A percentile compares a stretch with the other conserved stretches of the same genome.
These are phyloP conservation scores for Euzophera pinguis DNA, from an alignment of 2,888 invertebrate species.

Conservation along the genomic window DNA sequence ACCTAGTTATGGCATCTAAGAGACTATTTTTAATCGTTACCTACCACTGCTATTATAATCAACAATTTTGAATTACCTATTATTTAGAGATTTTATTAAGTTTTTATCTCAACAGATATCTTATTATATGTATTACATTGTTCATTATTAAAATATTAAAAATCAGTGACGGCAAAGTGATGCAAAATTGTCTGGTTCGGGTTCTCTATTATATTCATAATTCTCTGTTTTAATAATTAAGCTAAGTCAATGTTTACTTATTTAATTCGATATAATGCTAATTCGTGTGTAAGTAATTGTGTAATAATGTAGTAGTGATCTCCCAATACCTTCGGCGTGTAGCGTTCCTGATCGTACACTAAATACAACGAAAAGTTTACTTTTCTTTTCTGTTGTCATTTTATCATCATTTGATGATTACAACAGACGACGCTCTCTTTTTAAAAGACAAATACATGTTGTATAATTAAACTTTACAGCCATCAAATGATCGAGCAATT, in stretches of 20 bases:
- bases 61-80: conserved; percentile 17
- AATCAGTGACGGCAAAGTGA: conserved; percentile 24
- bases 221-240: conserved; percentile 73
- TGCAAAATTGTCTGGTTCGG: conserved; percentile 34
- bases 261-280: conserved; percentile 76
- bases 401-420: conserved; percentile 37
- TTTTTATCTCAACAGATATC: conserved; percentile 20
- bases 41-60: conserved; percentile 31
- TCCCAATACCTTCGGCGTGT: conserved; percentile 71
- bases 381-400: conserved; percentile 55
- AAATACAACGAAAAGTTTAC: conserved; percentile 72
- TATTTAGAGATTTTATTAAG: conserved; percentile 19
- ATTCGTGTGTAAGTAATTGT: conserved; percentile 75
- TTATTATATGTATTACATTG: conserved; percentile 20
- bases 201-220: conserved; percentile 51
- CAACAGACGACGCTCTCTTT: conserved; percentile 39
- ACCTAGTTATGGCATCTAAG: conserved; percentile 27
- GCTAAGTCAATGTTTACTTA: conserved; percentile 79
- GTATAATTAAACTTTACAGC: conserved; percentile 28
- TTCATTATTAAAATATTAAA: conserved; percentile 21
- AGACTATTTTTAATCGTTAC: conserved; percentile 35
- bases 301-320: conserved; percentile 76
- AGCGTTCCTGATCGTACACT: conserved; percentile 52
- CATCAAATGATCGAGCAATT: conserved; percentile 33
- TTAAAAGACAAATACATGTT: conserved; percentile 21